A percentile compares a stretch with the other conserved stretches of the same genome.
These are phyloP conservation scores for Erpetoichthys calabaricus DNA, from an alignment of 2,797 vertebrate species.

Conservation along the genomic window DNA sequence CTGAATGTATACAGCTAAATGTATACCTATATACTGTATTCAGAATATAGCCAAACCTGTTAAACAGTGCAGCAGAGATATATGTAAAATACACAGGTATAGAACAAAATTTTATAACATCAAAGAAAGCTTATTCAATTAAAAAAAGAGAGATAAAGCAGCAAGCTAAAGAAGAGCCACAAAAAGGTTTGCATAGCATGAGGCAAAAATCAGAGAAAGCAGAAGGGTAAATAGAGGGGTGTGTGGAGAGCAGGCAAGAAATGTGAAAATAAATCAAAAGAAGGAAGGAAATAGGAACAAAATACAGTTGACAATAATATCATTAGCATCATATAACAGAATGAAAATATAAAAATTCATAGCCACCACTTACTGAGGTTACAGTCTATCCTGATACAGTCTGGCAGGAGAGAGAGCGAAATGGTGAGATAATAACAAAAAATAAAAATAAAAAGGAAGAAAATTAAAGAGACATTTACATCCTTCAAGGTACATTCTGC, in stretches of 20 bases:
- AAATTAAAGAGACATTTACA: conserved; percentile 67
- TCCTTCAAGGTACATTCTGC: conserved; percentile 91
- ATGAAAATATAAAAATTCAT: conserved; percentile 33
- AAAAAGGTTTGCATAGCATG: no score
- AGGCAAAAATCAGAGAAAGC: conserved; percentile 17
- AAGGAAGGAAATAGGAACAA: conserved; percentile 9
- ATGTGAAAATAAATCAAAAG: not conserved
- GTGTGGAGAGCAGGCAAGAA: not conserved
- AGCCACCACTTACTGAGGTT: conserved; percentile 88
- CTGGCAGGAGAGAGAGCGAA: conserved; percentile 81
- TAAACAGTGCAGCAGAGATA: no score
- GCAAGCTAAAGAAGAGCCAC: no score
- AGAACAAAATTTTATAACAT: no score
- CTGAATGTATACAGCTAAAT: no score
- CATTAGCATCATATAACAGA: conserved; percentile 26
- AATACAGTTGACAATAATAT: conserved; percentile 6
- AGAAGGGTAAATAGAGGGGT: conserved; percentile 14
- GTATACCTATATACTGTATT: no score
- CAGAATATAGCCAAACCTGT: no score
- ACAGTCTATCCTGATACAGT: conserved; percentile 98
- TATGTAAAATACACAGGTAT: no score
- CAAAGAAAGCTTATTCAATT: no score
- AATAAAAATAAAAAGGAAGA: conserved; percentile 40
- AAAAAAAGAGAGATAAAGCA: no score
- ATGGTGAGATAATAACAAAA: conserved; percentile 64